These are phyloP conservation scores for Syngnathus scovelli DNA, from an alignment of 2,113 vertebrate genomes.

Conservation along the genomic window DNA sequence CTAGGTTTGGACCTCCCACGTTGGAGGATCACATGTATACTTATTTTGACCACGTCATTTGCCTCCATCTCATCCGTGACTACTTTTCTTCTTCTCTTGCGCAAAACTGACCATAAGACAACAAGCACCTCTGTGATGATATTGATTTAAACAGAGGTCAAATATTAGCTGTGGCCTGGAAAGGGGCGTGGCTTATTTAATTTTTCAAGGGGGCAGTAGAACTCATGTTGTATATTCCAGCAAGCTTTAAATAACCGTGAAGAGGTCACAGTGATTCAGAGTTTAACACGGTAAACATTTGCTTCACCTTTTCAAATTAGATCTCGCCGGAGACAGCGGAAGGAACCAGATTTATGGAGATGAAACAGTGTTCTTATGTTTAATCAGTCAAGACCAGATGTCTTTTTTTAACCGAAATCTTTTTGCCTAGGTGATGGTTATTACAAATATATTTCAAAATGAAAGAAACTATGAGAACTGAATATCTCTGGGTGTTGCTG, in stretches of 20 bases:
- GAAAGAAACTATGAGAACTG: no score
- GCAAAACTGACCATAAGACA: constrained; percentile 24
- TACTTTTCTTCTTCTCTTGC: constrained; percentile 5
- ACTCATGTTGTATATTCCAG: constrained; percentile 34
- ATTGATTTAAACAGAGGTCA: constrained; percentile 51
- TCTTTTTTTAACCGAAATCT: neutral
- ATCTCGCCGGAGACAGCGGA: constrained; percentile 17
- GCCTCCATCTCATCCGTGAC: neutral
- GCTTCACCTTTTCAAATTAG: constrained; percentile 57
- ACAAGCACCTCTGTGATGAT: constrained; percentile 39
- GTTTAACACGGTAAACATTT: constrained; percentile 58
- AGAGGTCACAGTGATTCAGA: constrained; percentile 32
- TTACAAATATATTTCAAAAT: no score
- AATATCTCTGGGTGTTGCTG: no score
- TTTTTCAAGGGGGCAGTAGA: neutral
- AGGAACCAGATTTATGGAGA: constrained; percentile 12
- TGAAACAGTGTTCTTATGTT: constrained; percentile 1
- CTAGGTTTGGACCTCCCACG: constrained; percentile 22
- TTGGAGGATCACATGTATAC: constrained; percentile 6
- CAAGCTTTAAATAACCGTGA: constrained; percentile 50
- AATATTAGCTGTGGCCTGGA: constrained; percentile 45
- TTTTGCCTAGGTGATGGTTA: neutral
- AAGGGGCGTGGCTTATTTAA: constrained; percentile 36
- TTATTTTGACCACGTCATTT: constrained; percentile 12
- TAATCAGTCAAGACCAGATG: neutral